Conservation (phyloP, 2,113 vertebrate species). For the Anolis sagrei region DNA sequence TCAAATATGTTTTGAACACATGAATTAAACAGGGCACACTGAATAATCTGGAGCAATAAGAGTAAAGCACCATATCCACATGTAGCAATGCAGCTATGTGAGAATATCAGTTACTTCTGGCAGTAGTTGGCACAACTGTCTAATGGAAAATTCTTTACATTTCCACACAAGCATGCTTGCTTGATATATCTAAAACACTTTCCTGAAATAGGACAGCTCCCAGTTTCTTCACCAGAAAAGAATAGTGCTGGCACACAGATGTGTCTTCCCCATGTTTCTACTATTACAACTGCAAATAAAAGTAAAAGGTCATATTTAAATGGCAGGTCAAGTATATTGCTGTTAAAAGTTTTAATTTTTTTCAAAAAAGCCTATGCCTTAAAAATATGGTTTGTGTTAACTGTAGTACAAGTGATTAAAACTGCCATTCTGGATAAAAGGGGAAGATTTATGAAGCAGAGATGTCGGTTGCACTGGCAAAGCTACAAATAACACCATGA, state of each 20-base stretch:
- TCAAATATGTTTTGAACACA: not conserved
- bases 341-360: constrained; percentile 48
- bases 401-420: constrained; percentile 39
- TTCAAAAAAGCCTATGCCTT: constrained; percentile 26
- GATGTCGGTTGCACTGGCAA: constrained; percentile 19
- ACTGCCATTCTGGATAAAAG: constrained; percentile 7
- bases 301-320: constrained; percentile 56
- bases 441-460: not conserved
- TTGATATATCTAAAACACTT: constrained; percentile 13
- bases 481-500: constrained; percentile 29
- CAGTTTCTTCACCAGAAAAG: constrained; percentile 21
- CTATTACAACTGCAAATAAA: constrained; percentile 42
- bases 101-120: not conserved
- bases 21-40: not conserved
- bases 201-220: constrained; percentile 10
- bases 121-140: not conserved
- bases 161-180: not conserved
- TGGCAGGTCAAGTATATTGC: constrained; percentile 33
- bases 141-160: constrained; percentile 1
- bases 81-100: not conserved
- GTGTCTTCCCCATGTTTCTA: constrained; percentile 38
- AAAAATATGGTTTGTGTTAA: constrained; percentile 25
- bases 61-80: not conserved
- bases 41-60: not conserved
- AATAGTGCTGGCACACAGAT: constrained; percentile 28